Evolutionary conservation across 1,140 invertebrate genomes (phyloP).

Genomic region (Lepidotrigona ventralis): DNA sequence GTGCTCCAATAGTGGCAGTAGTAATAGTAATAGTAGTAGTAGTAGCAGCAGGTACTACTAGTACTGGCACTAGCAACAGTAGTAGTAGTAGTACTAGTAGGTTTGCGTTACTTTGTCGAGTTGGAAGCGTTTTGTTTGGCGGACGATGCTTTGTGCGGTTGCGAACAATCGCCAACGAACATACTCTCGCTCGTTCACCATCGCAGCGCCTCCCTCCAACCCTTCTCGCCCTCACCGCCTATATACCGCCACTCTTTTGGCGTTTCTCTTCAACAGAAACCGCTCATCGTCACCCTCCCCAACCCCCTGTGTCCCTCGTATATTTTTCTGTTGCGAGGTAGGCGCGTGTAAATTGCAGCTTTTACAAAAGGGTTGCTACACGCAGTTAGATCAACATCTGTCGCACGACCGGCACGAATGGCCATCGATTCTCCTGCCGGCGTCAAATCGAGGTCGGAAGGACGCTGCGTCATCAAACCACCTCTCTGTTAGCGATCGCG

Average conservation of each 20-base stretch:
- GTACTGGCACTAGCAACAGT: no score
- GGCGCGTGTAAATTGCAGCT: slow-evolving; percentile 57
- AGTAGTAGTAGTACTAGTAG: neutral
- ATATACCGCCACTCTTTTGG: neutral
- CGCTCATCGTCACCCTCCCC: slow-evolving; percentile 15
- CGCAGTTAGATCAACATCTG: slow-evolving; percentile 62
- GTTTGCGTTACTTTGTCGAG: neutral
- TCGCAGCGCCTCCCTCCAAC: no score
- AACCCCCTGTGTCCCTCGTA: no score
- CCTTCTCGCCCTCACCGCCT: no score
- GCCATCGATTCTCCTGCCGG: slow-evolving; percentile 47
- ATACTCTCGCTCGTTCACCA: neutral
- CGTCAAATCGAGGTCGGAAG: slow-evolving; percentile 57
- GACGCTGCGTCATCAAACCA: slow-evolving; percentile 14
- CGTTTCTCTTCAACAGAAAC: slow-evolving; percentile 12
- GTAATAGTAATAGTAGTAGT: neutral
- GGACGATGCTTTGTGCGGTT: slow-evolving; percentile 47
- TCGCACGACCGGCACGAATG: slow-evolving; percentile 45
- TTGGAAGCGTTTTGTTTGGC: slow-evolving; percentile 11
- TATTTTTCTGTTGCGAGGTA: slow-evolving; percentile 55
- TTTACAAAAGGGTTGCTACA: slow-evolving; percentile 55
- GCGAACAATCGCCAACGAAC: slow-evolving; percentile 53
- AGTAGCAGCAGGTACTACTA: no score
- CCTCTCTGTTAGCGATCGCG: slow-evolving; percentile 6
- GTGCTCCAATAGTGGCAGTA: no score